Conservation (phyloP, 2,113 vertebrate genomes). For the Hippocampus abdominalis region DNA sequence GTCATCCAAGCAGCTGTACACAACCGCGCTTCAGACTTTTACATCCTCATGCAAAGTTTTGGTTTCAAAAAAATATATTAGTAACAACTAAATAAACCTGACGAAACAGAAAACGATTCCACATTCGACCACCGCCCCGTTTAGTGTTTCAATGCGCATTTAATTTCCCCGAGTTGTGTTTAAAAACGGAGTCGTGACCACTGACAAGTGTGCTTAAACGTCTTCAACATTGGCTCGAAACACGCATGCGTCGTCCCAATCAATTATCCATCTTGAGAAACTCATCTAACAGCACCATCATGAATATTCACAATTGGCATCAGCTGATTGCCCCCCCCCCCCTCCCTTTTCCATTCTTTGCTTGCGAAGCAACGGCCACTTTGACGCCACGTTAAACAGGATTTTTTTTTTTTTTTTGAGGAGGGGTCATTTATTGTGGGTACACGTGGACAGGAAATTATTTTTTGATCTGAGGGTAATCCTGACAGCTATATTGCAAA, state of each 20-base stretch:
- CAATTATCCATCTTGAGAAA: slow-evolving; percentile 79
- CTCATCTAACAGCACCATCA: slow-evolving; percentile 68
- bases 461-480: not conserved
- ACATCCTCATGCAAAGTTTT: slow-evolving; percentile 5
- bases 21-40: not conserved
- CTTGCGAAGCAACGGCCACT: not conserved
- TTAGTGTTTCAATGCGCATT: not conserved
- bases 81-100: not conserved
- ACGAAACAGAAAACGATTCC: not conserved
- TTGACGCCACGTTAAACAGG: not conserved
- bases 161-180: not conserved
- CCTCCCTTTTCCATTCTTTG: not conserved
- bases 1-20: not conserved
- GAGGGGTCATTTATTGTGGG: not conserved
- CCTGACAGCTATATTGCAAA: too few relatives aligned
- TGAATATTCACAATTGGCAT: slow-evolving; percentile 82
- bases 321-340: slow-evolving; percentile 67
- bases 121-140: not conserved
- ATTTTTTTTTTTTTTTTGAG: not conserved
- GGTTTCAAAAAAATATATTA: not conserved
- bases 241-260: slow-evolving; percentile 71
- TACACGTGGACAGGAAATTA: not conserved
- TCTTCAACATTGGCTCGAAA: not conserved
- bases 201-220: not conserved
- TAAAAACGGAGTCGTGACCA: not conserved